A percentile compares a stretch with the other conserved stretches of the same genome.
These are phyloP conservation scores for Pomatostomus ruficeps DNA, from an alignment of 2,113 vertebrate genomes.

Conservation along the genomic window DNA sequence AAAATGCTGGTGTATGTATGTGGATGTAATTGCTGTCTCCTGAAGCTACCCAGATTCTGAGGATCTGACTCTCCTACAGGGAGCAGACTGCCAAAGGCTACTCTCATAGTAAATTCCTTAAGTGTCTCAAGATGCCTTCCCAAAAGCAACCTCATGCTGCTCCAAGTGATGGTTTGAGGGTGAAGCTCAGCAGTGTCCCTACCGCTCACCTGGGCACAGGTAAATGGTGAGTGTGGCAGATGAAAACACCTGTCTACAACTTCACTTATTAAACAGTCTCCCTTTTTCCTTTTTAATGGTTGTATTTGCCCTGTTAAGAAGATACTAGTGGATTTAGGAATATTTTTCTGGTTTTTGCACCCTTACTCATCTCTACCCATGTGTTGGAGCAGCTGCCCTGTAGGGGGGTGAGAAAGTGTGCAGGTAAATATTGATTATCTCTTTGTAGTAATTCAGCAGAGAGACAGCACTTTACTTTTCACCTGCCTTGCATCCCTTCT, in stretches of 20 bases:
- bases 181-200: background rate
- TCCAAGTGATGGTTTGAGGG: background rate
- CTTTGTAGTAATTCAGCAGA: background rate
- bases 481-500: background rate
- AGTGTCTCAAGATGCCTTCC: background rate
- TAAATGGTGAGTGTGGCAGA: background rate
- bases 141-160: background rate
- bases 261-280: background rate
- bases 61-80: background rate
- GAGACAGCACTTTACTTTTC: background rate
- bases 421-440: conserved; percentile 4
- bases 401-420: background rate
- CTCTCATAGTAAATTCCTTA: background rate
- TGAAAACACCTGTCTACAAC: background rate
- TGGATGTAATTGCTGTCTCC: background rate
- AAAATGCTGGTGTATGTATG: background rate
- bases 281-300: background rate
- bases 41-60: background rate
- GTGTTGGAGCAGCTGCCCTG: background rate
- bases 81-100: background rate
- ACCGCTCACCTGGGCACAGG: background rate
- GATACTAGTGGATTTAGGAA: background rate
- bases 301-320: background rate
- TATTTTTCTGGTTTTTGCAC: background rate
- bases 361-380: background rate